Evolutionary conservation across 1,140 invertebrate species (phyloP), one percentile per base, ranked within the genome.

Genomic region (Heliconius melpomene): DNA sequence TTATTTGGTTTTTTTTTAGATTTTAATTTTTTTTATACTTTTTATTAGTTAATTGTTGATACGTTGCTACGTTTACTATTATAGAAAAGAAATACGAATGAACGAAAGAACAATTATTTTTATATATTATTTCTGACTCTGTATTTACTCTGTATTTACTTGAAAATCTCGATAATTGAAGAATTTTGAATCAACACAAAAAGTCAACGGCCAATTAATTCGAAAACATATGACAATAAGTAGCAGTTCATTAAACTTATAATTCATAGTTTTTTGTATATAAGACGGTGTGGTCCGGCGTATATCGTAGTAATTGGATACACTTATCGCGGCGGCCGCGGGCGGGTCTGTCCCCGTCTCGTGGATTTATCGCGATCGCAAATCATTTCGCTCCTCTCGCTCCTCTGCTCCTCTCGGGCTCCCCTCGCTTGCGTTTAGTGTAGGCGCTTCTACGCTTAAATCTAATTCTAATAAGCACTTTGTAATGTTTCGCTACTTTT

Each of bases 361-460:
- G 71, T 84, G 85, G 85, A 91, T 91, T 92, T 92, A 92, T 92
- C 82, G 89, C 83, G 71, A 82, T 85, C 74, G 86, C 89, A 90
- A 92, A 92, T 90, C 90, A 91, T 90, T 90, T 85, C 85, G 84
- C 85, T 88, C 87, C 85, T 87, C 88, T 85, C n/a, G n/a, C 83
- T 16, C 40, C 40, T 16, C 40, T 5, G 1, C 40, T 46, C 40
- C 40, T 9, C 88, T 85, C 83, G 16, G 23, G 38, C 52, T 72
- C 77, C 54, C 78, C 32, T 60, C 7, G 57, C 72, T 29, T 29
- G 60, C 26, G 60, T 66, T 26, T n/a, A 29, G 60, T 3, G 11
- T 66, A 66, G 60, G 60, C 60, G 13, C 26, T 66, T 66, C 13
- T 66, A 66, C 60, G 60, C 26, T 66, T 66, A 29, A 66, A 66